phyloP scores from a whole-genome alignment of 2,888 invertebrate genomes.

The Zaprionus obscuricornis region DNA sequence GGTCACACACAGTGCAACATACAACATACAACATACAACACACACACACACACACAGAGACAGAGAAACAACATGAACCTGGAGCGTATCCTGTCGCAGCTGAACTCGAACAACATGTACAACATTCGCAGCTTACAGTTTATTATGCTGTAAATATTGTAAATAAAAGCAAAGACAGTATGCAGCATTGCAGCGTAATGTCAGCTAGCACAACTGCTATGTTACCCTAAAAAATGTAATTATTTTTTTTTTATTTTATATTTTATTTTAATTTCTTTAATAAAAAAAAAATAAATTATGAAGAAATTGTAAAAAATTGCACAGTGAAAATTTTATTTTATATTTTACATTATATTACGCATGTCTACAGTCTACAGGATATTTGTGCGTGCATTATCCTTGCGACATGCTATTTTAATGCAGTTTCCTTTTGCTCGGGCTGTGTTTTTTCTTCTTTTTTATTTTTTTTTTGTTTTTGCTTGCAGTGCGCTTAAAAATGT shows the following conservation, averaged over 20 bases:
- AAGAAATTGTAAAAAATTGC: no score
- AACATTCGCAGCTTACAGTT: constrained; percentile 43
- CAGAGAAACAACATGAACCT: constrained; percentile 4
- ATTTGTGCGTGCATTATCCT: constrained; percentile 3
- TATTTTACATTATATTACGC: not conserved
- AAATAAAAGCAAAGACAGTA: constrained; percentile 30
- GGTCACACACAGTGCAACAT: no score
- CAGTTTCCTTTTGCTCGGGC: constrained; percentile 24
- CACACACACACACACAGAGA: no score
- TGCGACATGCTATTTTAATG: constrained; percentile 35
- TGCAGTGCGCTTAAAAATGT: constrained; percentile 50
- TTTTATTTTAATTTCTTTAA: not conserved
- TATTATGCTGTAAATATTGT: constrained; percentile 60
- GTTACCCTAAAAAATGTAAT: constrained; percentile 11
- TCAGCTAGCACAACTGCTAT: not conserved
- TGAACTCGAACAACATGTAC: constrained; percentile 36
- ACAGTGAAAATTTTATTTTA: no score
- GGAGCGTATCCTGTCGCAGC: constrained; percentile 11
- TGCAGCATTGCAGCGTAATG: not conserved
- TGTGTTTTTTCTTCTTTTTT: not conserved
- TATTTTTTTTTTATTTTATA: not conserved
- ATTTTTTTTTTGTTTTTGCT: constrained; percentile 16
- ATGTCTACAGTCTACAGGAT: not conserved
- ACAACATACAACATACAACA: no score
- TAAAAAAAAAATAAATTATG: no score